Evolutionary conservation across 2,888 invertebrate species (phyloP).

Genomic region (Ochropleura plecta): DNA sequence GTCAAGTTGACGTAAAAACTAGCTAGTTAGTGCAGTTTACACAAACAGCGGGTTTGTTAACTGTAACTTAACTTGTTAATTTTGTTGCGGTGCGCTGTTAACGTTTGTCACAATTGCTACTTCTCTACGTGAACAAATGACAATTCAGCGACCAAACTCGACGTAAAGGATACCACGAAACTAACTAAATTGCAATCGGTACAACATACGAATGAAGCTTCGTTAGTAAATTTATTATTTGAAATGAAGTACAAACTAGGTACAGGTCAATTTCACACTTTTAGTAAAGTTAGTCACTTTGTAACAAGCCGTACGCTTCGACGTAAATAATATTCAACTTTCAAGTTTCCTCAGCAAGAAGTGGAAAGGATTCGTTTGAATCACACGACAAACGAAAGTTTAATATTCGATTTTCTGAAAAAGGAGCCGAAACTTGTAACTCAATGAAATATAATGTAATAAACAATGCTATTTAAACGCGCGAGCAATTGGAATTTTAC

Average conservation of each 20-base stretch:
- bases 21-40: conserved; percentile 87
- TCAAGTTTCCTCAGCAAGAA: conserved; percentile 10
- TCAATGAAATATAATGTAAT: background rate
- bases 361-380: conserved; percentile 42
- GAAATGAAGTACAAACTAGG: conserved; percentile 38
- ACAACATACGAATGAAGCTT: conserved; percentile 54
- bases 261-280: conserved; percentile 32
- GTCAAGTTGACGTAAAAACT: conserved; percentile 78
- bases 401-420: conserved; percentile 7
- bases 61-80: conserved; percentile 88
- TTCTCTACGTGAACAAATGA: conserved; percentile 69
- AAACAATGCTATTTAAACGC: conserved; percentile 28
- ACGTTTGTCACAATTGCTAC: conserved; percentile 82
- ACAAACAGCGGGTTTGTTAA: conserved; percentile 86
- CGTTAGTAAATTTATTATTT: conserved; percentile 57
- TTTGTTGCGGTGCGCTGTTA: conserved; percentile 78
- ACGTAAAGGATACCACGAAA: conserved; percentile 49
- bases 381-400: conserved; percentile 17
- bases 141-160: conserved; percentile 49
- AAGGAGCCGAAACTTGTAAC: conserved; percentile 23
- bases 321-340: conserved; percentile 36
- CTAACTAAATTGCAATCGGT: conserved; percentile 56
- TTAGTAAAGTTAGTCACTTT: conserved; percentile 39
- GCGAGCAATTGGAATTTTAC: conserved; percentile 61
- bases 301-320: conserved; percentile 18